These are phyloP conservation scores for Prosapia bicincta DNA, from an alignment of 2,888 invertebrate species.

Conservation along the genomic window DNA sequence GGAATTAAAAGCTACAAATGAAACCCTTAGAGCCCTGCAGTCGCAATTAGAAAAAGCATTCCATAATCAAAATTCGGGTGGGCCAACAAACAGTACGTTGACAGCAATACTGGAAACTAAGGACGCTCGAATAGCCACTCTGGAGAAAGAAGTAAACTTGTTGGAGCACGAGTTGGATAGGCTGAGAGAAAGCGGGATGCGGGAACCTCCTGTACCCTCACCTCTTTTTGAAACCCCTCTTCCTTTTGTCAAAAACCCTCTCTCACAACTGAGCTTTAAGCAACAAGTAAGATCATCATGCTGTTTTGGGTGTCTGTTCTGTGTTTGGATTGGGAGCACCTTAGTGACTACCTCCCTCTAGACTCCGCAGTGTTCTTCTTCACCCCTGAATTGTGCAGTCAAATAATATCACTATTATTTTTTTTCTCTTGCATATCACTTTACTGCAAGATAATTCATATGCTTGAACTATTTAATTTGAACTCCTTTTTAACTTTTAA, in stretches of 20 bases:
- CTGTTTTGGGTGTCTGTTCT: background rate
- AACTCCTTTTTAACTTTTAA: background rate
- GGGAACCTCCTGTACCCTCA: constrained; percentile 47
- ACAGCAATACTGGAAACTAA: constrained; percentile 78
- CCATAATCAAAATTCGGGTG: constrained; percentile 58
- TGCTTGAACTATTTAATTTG: constrained; percentile 22
- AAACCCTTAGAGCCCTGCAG: constrained; percentile 79
- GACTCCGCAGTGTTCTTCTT: background rate
- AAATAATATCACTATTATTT: background rate
- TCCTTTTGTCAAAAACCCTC: constrained; percentile 12
- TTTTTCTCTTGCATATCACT: background rate
- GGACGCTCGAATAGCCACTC: constrained; percentile 81
- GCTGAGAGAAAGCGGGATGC: constrained; percentile 48
- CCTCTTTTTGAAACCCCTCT: constrained; percentile 48
- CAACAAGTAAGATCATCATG: constrained; percentile 68
- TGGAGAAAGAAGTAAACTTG: constrained; percentile 79
- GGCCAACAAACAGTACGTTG: constrained; percentile 62
- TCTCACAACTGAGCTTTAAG: constrained; percentile 52
- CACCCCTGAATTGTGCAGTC: background rate
- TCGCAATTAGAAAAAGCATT: constrained; percentile 71
- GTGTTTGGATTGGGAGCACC: constrained; percentile 10
- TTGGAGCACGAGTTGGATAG: constrained; percentile 73
- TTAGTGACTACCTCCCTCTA: constrained; percentile 13
- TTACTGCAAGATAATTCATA: background rate
- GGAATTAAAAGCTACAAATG: constrained; percentile 82